A percentile compares a stretch with the other conserved stretches of the same genome.
These are phyloP conservation scores for Malthinus seriepunctatus DNA, from an alignment of 2,888 invertebrate species.

Conservation along the genomic window DNA sequence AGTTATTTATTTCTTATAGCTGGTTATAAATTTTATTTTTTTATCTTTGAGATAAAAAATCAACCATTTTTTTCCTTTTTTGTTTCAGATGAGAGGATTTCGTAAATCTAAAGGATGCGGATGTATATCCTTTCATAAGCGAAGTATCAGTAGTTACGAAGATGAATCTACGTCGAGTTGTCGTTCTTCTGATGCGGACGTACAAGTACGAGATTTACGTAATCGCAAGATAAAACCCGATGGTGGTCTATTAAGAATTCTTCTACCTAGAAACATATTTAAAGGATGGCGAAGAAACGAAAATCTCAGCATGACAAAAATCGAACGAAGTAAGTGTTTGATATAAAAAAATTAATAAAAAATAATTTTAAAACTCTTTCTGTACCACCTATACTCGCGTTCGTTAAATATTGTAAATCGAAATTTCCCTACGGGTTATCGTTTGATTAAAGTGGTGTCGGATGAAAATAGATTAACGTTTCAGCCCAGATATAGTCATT, in stretches of 20 bases:
- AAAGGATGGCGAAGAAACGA: slow-evolving; percentile 69
- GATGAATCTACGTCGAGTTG: slow-evolving; percentile 40
- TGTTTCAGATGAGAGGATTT: slow-evolving; percentile 29
- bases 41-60: too few species aligned
- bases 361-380: too few species aligned
- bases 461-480: too few species aligned
- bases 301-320: slow-evolving; percentile 76
- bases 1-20: too few species aligned
- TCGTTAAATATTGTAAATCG: too few species aligned
- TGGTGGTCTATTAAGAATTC: slow-evolving; percentile 58
- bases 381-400: too few species aligned
- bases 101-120: slow-evolving; percentile 35
- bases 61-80: too few species aligned
- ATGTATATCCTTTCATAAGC: slow-evolving; percentile 35
- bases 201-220: slow-evolving; percentile 37
- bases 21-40: too few species aligned
- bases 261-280: slow-evolving; percentile 65
- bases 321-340: slow-evolving; percentile 71
- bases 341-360: not conserved
- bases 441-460: too few species aligned
- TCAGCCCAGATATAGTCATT: too few species aligned
- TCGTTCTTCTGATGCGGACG: slow-evolving; percentile 36
- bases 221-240: slow-evolving; percentile 46
- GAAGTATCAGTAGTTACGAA: slow-evolving; percentile 40
- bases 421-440: too few species aligned